phyloP scores from a whole-genome alignment of 2,113 vertebrate genomes.

The Elachura formosa region DNA sequence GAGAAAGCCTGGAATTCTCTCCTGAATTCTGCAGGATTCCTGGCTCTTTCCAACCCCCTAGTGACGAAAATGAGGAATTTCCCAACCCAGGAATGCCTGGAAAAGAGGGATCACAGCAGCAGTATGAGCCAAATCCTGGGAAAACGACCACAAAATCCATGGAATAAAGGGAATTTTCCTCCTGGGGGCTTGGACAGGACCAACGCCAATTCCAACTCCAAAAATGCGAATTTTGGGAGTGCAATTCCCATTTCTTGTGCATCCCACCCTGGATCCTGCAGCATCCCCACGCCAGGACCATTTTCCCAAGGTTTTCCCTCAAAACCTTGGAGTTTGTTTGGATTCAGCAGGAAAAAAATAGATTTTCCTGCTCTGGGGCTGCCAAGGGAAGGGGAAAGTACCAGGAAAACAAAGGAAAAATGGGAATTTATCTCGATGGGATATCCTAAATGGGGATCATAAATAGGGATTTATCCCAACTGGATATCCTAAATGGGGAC shows the following conservation, averaged over 20 bases:
- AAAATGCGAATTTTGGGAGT: background rate
- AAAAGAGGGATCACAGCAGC: background rate
- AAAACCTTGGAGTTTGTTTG: fast-evolving
- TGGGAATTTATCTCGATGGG: background rate
- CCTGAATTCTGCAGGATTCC: background rate
- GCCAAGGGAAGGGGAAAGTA: background rate
- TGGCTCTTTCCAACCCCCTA: constrained; percentile 35
- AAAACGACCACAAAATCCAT: background rate
- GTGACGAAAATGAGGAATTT: background rate
- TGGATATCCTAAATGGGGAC: background rate
- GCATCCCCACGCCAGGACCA: fast-evolving
- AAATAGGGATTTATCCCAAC: too few relatives aligned
- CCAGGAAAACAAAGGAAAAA: background rate
- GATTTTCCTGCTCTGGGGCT: background rate
- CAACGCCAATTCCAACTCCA: background rate
- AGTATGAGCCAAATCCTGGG: background rate
- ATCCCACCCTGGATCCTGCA: fast-evolving
- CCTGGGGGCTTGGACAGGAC: fast-evolving
- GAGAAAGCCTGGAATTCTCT: background rate
- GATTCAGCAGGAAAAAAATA: background rate
- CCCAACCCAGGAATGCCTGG: background rate
- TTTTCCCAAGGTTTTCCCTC: background rate
- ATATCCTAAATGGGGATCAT: too few relatives aligned
- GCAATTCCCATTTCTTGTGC: background rate
- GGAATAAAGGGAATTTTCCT: background rate